Percentiles rank a stretch among this genome's conserved stretches.
These are phyloP conservation scores for Platycheirus rosarum DNA, from an alignment of 2,888 invertebrate genomes.

Conservation along the genomic window DNA sequence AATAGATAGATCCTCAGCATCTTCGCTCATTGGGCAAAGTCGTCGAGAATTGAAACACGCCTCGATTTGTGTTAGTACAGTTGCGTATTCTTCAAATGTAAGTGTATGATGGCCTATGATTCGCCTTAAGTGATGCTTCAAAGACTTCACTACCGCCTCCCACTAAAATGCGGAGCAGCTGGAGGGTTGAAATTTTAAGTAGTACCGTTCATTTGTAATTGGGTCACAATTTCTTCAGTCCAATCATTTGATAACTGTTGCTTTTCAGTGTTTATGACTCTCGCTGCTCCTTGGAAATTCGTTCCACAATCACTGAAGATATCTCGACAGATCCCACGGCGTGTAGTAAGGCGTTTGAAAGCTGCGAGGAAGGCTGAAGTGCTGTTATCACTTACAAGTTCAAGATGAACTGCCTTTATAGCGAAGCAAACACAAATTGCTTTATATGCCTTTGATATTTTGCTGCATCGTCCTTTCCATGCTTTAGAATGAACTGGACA, in stretches of 20 bases:
- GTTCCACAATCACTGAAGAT: conserved; percentile 1
- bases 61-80: conserved; percentile 7
- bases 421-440: conserved; percentile 54
- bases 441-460: conserved; percentile 47
- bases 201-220: neutral
- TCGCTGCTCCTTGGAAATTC: conserved; percentile 3
- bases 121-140: too few species aligned
- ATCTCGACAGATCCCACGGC: conserved; percentile 7
- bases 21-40: conserved; percentile 1
- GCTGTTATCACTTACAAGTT: conserved; percentile 36
- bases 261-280: neutral
- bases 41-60: conserved; percentile 8
- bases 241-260: neutral
- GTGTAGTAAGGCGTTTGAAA: conserved; percentile 41
- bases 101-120: neutral
- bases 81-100: neutral
- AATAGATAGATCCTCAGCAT: neutral
- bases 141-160: neutral
- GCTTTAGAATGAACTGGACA: conserved; percentile 38
- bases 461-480: conserved; percentile 41
- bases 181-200: neutral
- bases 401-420: conserved; percentile 56
- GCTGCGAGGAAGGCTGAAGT: conserved; percentile 37
- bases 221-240: neutral
- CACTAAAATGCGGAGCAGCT: neutral